Evolutionary conservation across 64 coral and sea anemone species (phyloP).

Genomic region (Stylophora pistillata): DNA sequence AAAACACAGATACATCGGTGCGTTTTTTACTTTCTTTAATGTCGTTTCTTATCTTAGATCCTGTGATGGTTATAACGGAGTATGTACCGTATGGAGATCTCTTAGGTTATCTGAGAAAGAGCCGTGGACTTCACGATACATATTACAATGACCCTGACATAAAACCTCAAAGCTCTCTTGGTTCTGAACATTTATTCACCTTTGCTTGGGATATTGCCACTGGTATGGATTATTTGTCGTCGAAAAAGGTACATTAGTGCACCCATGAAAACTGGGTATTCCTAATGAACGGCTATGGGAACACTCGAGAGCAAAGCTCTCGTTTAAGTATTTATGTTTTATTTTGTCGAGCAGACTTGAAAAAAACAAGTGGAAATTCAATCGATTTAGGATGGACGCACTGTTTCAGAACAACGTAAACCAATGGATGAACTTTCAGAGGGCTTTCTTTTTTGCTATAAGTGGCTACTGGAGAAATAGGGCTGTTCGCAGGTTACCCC

Average conservation of each 20-base stretch:
- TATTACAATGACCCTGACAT: conserved; percentile 85
- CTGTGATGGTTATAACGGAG: conserved; percentile 71
- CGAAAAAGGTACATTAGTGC: conserved; percentile 61
- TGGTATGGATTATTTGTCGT: conserved; percentile 84
- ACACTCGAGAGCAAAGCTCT: background rate
- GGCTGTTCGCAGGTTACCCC: too few species aligned
- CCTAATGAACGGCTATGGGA: background rate
- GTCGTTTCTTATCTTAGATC: conserved; percentile 30
- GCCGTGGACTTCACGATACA: conserved; percentile 76
- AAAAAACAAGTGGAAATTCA: too few species aligned
- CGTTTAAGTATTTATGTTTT: too few species aligned
- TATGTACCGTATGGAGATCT: conserved; percentile 80
- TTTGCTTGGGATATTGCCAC: conserved; percentile 77
- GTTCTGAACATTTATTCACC: conserved; percentile 55
- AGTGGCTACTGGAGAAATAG: too few species aligned
- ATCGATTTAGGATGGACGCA: too few species aligned
- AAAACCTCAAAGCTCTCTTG: conserved; percentile 70
- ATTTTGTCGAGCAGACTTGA: too few species aligned
- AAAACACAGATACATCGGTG: background rate
- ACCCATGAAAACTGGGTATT: background rate
- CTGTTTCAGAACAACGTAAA: too few species aligned
- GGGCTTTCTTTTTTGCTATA: too few species aligned
- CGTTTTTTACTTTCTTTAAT: background rate
- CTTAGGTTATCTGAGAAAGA: conserved; percentile 74
- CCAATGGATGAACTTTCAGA: too few species aligned